Base-by-base conservation (phyloP, 2,888 invertebrate genomes). In the Tachina lurida region DNA sequence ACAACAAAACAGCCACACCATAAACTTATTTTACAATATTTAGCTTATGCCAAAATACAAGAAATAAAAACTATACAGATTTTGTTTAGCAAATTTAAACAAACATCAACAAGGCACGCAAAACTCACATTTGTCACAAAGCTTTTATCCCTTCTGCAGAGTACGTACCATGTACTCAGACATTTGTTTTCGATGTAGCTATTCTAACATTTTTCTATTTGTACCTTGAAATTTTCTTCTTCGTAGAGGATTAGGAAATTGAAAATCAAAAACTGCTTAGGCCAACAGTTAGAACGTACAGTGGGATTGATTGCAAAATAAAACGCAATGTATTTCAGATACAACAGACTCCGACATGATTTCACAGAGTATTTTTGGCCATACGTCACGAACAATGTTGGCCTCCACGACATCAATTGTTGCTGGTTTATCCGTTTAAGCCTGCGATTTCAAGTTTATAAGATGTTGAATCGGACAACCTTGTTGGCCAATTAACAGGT, bases 91-190 rank as follows among this genome's bases (percentile, higher is more conserved):
- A 74, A 74, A 56, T 74, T 10, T 7, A n/a, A 65, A 74, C 54
- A 67, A 79, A 71, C 60, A 82, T 45, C 15, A 62, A 49, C 45
- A 22, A 65, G 65, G 67, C 85, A 86, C 85, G 85, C 85, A 86
- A 79, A 86, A 86, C 75, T 86, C 58, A 45, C 82, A 86, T 86
- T 86, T 86, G 82, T 86, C 82, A 86, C 52, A 65, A 19, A 17
- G 58, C 17, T 12, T 68, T 81, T 74, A 68, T 41, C 13, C 52
- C 15, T 71, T 77, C 12, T 41, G 13, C 17, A 15, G 15, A 31
- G 17, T 17, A 43, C 12, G 7, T n/a, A n/a, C 7, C 62, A 39
- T 39, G 13, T 60, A 10, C 54, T 54, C 12, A 10, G 10, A 56
- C 13, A 56, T 22, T 56, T 39, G 31, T 58, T 31, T 31, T 58